Base-by-base conservation (phyloP, 2,113 vertebrate species). In the Rhynchomys soricoides region DNA sequence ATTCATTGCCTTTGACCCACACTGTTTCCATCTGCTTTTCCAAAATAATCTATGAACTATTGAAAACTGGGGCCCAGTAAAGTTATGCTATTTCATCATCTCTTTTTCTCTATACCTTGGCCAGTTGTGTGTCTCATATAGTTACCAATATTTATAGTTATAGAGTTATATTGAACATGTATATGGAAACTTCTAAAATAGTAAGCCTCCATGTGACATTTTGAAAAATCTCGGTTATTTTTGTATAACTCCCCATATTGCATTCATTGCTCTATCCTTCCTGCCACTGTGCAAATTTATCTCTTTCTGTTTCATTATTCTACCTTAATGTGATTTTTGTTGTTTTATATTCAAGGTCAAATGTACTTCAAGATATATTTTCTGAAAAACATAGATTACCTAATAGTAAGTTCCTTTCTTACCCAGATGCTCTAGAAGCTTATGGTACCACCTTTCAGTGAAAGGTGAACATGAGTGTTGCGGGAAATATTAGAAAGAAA, bases 51-150 rank as follows among this genome's bases (percentile, higher is more conserved):
- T 12, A 17, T 17, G 3, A 57, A 22, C 21, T 26, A 24, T 43
- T 24, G 24, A 62, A 43, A n/a, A 24, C 43, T 3, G 12, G 5
- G 7, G 22, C 15, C 0, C 1, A 15, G n/a, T 9, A 43, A n/a
- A n/a, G 10, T 57, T n/a, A 6, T n/a, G 10, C 37, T 37, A 57
- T 40, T 13, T 13, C 6, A 15, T 1, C 34, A 26, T 24, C 11
- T 15, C 19, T 82, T 82, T 13, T 57, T 82, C 52, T 57, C 19
- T 16, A n/a, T 7, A 81, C 4, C 10, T 55, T 19, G 2, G 8
- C 37, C 52, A 81, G 52, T 81, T 81, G 78, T n/a, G 5, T 52
- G 19, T 13, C 21, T 57, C 37, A 50, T 12, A 34, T 57, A 22
- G 5, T 1, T 55, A 55, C 24, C 26, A 31, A 7, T 77, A 31